Evolutionary conservation across 2,797 vertebrate genomes (phyloP).

Genomic region (Poecilia wingei): DNA sequence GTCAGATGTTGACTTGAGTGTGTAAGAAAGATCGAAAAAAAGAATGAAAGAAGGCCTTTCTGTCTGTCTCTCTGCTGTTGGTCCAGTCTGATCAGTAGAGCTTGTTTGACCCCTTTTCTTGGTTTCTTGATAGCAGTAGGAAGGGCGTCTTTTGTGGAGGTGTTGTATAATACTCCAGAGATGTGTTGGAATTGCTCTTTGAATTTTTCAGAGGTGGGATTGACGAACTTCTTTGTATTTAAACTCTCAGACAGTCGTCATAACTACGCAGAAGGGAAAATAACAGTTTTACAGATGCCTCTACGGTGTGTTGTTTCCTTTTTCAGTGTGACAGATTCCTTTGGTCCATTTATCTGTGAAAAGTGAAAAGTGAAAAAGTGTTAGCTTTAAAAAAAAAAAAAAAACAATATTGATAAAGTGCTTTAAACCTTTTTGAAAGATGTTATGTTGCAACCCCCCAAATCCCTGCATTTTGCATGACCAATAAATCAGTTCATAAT

Average conservation of each 20-base stretch:
- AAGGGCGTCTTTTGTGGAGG: constrained; percentile 50
- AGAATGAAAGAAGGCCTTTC: constrained; percentile 13
- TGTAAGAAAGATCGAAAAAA: constrained; percentile 27
- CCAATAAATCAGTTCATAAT: not conserved
- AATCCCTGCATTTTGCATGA: not conserved
- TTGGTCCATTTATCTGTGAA: constrained; percentile 54
- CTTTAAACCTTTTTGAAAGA: not conserved
- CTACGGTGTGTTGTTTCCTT: constrained; percentile 43
- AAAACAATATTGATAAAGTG: not conserved
- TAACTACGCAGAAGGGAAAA: constrained; percentile 23
- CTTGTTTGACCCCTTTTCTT: constrained; percentile 46
- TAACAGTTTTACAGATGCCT: constrained; percentile 45
- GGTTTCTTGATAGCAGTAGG: constrained; percentile 57
- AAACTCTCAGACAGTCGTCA: constrained; percentile 43
- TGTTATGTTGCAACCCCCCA: not conserved
- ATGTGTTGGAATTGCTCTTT: constrained; percentile 48
- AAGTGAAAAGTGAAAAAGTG: constrained; percentile 15
- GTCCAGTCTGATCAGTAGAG: constrained; percentile 39
- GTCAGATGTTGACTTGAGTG: constrained; percentile 17
- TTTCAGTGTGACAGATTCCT: constrained; percentile 28
- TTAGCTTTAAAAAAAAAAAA: too few species aligned
- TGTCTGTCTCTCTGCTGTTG: constrained; percentile 39
- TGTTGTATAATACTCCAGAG: constrained; percentile 37
- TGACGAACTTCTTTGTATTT: constrained; percentile 35
- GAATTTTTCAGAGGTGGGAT: constrained; percentile 69